Evolutionary conservation across 2,888 invertebrate species (phyloP).

Genomic region (Agrochola macilenta): DNA sequence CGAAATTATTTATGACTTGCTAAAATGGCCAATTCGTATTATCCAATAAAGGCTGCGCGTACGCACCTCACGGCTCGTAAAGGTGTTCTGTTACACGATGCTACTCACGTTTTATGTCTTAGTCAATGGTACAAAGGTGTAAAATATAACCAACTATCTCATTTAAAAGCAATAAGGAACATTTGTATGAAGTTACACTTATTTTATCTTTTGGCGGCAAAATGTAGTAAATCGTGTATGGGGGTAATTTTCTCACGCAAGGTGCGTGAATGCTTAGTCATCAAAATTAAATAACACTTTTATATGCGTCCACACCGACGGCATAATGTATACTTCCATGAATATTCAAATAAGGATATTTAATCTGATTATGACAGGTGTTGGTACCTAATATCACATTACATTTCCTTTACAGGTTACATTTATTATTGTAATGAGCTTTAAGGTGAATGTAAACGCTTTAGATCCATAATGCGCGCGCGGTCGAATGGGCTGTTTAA

Average conservation of each 20-base stretch:
- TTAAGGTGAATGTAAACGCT: conserved; percentile 32
- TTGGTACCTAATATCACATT: conserved; percentile 41
- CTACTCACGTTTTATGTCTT: conserved; percentile 63
- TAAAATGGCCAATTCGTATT: conserved; percentile 53
- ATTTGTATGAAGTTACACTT: conserved; percentile 31
- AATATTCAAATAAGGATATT: conserved; percentile 55
- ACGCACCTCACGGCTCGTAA: conserved; percentile 56
- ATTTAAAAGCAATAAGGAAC: conserved; percentile 36
- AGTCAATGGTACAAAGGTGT: conserved; percentile 62
- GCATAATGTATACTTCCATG: conserved; percentile 37
- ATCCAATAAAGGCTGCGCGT: conserved; percentile 51
- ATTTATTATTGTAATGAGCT: conserved; percentile 43
- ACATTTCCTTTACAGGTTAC: conserved; percentile 31
- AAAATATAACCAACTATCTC: conserved; percentile 50
- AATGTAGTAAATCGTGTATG: conserved; percentile 11
- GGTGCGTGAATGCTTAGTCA: conserved; percentile 40
- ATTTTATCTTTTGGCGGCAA: conserved; percentile 32
- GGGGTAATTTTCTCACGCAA: conserved; percentile 53
- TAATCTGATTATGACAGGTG: conserved; percentile 46
- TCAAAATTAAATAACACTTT: conserved; percentile 38
- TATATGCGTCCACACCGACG: conserved; percentile 17
- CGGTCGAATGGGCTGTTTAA: conserved; percentile 55
- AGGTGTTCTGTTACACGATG: conserved; percentile 55
- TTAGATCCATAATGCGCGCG: conserved; percentile 22
- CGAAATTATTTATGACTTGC: conserved; percentile 55